A percentile compares a stretch with the other conserved stretches of the same genome.
Conservation (phyloP, 2,797 vertebrate genomes). For the Cryptoblepharus egeriae region DNA sequence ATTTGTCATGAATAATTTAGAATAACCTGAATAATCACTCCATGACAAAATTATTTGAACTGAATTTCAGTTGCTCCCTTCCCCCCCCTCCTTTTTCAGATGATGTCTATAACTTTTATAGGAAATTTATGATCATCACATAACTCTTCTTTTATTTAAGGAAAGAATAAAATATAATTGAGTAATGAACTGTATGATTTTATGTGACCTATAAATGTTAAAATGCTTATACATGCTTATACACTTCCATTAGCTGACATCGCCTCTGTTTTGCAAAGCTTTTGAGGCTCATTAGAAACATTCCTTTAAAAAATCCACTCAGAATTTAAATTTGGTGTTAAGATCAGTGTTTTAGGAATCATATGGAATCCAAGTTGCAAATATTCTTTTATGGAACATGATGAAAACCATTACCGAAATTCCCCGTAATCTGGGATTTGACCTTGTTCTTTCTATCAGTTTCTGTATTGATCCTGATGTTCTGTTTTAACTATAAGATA, state of each 20-base stretch:
- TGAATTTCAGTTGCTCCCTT: not conserved
- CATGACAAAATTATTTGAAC: not conserved
- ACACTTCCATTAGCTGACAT: not conserved
- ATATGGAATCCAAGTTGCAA: not conserved
- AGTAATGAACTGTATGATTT: conserved; percentile 2
- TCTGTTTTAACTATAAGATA: not conserved
- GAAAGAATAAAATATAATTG: conserved; percentile 11
- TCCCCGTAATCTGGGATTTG: not conserved
- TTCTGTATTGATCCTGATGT: not conserved
- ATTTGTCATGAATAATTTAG: too few relatives aligned
- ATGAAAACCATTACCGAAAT: not conserved
- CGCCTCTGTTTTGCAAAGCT: not conserved
- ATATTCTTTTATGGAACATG: not conserved
- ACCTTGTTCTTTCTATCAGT: not conserved
- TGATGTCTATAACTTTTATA: conserved; percentile 23
- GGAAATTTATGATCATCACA: not conserved
- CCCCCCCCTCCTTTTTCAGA: not conserved
- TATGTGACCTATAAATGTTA: not conserved
- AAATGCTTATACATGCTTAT: not conserved
- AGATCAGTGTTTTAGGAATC: not conserved
- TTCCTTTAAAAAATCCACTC: not conserved
- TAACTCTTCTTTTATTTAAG: conserved; percentile 29
- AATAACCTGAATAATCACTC: not conserved
- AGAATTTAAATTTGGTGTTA: not conserved
- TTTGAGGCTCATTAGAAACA: not conserved